These are phyloP conservation scores for Bolinopsis microptera DNA, from an alignment of 37 sponge, comb jelly and placozoan species.

Conservation along the genomic window DNA sequence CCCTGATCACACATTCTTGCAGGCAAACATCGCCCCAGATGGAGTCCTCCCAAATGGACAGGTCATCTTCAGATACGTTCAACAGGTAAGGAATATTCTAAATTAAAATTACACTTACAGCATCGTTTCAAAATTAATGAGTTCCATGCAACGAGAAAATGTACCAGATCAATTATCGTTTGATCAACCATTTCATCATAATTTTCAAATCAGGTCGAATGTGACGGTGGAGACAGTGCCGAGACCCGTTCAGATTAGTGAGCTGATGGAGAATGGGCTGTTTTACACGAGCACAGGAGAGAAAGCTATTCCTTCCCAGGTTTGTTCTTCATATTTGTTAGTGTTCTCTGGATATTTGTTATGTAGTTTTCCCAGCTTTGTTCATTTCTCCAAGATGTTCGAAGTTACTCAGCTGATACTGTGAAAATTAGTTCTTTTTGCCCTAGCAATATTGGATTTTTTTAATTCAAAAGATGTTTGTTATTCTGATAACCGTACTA, in stretches of 20 bases:
- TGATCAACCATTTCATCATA: no score
- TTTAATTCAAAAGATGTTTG: no score
- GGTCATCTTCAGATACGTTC: background rate
- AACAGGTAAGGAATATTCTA: background rate
- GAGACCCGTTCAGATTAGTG: conserved; percentile 4
- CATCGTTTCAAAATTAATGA: no score
- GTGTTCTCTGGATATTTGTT: background rate
- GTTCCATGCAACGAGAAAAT: no score
- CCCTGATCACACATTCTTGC: no score
- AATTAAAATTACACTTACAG: background rate
- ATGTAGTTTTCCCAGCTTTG: background rate
- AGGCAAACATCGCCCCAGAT: conserved; percentile 46
- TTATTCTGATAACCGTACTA: no score
- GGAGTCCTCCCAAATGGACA: background rate
- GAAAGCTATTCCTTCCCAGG: conserved; percentile 46
- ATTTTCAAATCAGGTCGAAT: conserved; percentile 21
- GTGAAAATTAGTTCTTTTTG: no score
- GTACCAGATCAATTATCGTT: no score
- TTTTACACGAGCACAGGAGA: background rate
- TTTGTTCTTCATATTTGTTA: background rate
- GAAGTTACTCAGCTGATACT: no score
- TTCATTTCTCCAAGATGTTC: no score
- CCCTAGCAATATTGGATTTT: no score
- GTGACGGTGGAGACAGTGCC: conserved; percentile 11
- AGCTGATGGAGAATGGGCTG: background rate